Conservation (phyloP, 2,797 vertebrate genomes). For the Chaunax sp. region DNA sequence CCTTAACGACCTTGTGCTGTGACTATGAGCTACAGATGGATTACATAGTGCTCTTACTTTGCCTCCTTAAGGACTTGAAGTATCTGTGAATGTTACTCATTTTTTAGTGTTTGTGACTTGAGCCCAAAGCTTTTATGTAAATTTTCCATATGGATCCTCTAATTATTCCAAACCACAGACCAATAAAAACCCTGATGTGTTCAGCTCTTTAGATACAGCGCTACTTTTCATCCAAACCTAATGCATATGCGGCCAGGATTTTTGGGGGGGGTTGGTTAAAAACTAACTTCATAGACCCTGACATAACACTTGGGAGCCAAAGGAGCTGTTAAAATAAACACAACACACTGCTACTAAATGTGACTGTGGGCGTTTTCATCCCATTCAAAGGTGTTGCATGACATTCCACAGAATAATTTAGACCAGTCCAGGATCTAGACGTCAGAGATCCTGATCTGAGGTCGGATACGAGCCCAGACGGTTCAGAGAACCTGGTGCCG, state of each 20-base stretch:
- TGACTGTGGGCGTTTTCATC: conserved; percentile 46
- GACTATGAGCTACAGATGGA: too few relatives aligned
- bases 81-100: too few relatives aligned
- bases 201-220: background rate
- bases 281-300: conserved; percentile 52
- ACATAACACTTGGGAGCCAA: conserved; percentile 60
- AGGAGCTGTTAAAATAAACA: conserved; percentile 70
- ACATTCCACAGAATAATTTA: conserved; percentile 46
- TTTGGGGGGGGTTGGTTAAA: conserved; percentile 37
- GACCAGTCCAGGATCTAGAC: conserved; percentile 19
- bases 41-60: too few relatives aligned
- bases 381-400: too few relatives aligned
- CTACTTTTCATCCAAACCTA: conserved; percentile 16
- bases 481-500: conserved; percentile 30
- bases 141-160: too few relatives aligned
- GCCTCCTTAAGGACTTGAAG: too few relatives aligned
- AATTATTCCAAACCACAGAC: too few relatives aligned
- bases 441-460: conserved; percentile 40
- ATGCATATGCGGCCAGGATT: conserved; percentile 13
- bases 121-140: too few relatives aligned
- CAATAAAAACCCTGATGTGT: too few relatives aligned
- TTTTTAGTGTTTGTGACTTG: too few relatives aligned
- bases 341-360: conserved; percentile 55
- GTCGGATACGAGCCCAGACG: conserved; percentile 28
- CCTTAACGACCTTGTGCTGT: too few relatives aligned